These are phyloP conservation scores for Mormyrus proboscirostris DNA, from an alignment of 2,797 vertebrate genomes.

Conservation along the genomic window DNA sequence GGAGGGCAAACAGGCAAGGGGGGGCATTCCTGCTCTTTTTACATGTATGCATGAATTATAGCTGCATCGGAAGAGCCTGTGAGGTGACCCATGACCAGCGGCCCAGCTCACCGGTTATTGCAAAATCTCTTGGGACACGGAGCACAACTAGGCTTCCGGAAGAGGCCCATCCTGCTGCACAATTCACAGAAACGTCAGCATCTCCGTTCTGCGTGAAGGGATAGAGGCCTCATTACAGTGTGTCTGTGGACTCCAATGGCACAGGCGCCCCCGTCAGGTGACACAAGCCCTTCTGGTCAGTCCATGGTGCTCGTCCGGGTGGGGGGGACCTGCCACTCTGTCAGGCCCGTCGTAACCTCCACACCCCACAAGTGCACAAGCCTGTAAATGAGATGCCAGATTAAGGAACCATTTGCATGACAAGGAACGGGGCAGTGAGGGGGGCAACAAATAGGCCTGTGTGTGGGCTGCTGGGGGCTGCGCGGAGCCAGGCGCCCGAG, in stretches of 20 bases:
- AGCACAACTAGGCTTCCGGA: neutral
- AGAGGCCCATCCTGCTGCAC: neutral
- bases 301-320: neutral
- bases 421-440: neutral
- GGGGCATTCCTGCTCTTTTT: neutral
- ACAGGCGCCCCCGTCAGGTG: neutral
- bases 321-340: too few relatives aligned
- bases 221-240: too few relatives aligned
- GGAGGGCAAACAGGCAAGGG: neutral
- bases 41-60: neutral
- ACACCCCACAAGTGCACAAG: neutral
- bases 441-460: conserved; percentile 3
- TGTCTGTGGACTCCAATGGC: neutral
- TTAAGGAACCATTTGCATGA: conserved; percentile 22
- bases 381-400: conserved; percentile 21
- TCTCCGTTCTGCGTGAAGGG: neutral
- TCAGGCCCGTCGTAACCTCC: neutral
- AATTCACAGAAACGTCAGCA: neutral
- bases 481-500: conserved; percentile 52
- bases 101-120: neutral
- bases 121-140: neutral
- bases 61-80: neutral
- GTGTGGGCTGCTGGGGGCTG: neutral
- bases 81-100: neutral
- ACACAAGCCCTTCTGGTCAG: neutral